Percentiles rank a stretch among this genome's conserved stretches.
Conservation (phyloP, 2,797 vertebrate genomes). For the Nothura maculosa region DNA sequence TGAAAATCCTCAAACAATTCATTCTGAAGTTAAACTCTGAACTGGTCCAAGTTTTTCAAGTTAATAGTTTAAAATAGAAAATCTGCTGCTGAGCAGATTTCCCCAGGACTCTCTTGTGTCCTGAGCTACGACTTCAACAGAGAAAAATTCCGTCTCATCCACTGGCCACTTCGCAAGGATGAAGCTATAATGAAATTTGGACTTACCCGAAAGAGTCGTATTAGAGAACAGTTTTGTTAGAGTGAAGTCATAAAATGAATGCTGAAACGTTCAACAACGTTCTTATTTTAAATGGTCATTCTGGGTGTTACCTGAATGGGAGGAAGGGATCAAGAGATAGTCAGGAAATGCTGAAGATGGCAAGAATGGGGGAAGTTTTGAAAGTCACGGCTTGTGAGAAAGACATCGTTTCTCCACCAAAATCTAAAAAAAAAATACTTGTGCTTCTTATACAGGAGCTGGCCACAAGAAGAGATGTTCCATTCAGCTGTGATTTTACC, state of each 20-base stretch:
- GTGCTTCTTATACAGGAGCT: not conserved
- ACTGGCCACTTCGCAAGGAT: not conserved
- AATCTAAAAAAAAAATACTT: not conserved
- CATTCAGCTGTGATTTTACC: not conserved
- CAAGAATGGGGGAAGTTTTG: not conserved
- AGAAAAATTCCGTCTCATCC: not conserved
- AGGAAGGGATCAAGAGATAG: fast-evolving
- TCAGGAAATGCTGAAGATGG: not conserved
- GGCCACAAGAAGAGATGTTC: not conserved
- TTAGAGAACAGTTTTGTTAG: not conserved
- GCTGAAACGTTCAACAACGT: not conserved
- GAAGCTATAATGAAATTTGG: not conserved
- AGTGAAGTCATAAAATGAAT: not conserved
- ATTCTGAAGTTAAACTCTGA: not conserved
- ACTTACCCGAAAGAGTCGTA: not conserved
- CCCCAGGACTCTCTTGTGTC: not conserved
- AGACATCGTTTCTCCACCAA: not conserved
- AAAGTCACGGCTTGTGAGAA: not conserved
- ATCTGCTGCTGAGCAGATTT: not conserved
- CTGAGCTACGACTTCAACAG: not conserved
- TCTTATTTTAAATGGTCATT: not conserved
- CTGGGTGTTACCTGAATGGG: not conserved
- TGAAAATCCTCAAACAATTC: not conserved
- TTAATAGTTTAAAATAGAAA: not conserved
- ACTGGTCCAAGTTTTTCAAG: not conserved